Conservation (phyloP, 2,888 invertebrate genomes). For the Dynastes maya region DNA sequence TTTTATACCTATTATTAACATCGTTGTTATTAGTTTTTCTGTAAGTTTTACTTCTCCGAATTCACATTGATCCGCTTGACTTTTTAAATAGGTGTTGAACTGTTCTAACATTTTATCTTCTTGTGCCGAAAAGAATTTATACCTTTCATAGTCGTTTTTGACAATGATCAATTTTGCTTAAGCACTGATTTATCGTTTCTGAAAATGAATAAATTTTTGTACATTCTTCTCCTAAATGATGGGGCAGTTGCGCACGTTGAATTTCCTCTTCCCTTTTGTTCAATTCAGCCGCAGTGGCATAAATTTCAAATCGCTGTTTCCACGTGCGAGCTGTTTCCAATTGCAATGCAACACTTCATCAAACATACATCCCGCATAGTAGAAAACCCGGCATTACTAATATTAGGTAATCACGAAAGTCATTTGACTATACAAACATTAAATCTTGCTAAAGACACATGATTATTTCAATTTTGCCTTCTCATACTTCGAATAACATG, state of each 20-base stretch:
- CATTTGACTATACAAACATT: too few relatives aligned
- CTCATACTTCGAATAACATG: too few relatives aligned
- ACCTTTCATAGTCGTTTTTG: constrained; percentile 36
- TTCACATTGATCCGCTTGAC: constrained; percentile 41
- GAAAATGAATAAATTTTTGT: background rate
- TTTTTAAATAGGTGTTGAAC: constrained; percentile 32
- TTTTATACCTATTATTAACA: constrained; percentile 42
- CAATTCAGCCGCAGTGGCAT: too few relatives aligned
- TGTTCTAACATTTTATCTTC: constrained; percentile 19
- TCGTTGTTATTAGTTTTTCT: constrained; percentile 31
- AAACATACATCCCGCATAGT: too few relatives aligned
- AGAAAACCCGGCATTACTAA: too few relatives aligned
- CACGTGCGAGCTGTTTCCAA: too few relatives aligned
- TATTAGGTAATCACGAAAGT: too few relatives aligned
- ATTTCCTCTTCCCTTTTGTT: background rate
- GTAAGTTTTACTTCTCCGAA: constrained; percentile 26
- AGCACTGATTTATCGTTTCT: too few relatives aligned
- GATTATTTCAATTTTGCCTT: too few relatives aligned
- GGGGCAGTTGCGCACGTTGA: background rate
- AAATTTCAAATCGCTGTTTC: too few relatives aligned
- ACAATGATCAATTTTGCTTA: constrained; percentile 28
- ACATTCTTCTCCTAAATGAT: background rate
- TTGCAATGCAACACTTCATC: too few relatives aligned
- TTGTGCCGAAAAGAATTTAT: constrained; percentile 34
- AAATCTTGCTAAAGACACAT: too few relatives aligned